Evolutionary conservation across 2,113 vertebrate genomes (phyloP), one percentile per base, ranked within the genome.

Genomic region (Balaeniceps rex): DNA sequence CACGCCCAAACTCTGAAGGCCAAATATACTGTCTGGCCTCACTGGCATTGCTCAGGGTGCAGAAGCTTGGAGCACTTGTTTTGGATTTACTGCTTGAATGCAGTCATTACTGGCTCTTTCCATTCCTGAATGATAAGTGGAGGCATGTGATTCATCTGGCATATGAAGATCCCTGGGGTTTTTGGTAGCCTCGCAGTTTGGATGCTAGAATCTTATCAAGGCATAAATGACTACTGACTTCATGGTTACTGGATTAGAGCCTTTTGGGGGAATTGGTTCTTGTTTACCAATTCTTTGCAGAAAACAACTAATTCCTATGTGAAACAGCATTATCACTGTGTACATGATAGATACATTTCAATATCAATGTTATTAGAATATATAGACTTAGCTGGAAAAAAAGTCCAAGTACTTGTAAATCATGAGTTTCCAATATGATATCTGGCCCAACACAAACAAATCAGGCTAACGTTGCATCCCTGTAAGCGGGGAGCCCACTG

Each of bases 71-170:
- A 96, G n/a, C 7, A 44, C 15, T 93, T 91, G 42, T 82, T 91
- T 84, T 84, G 61, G 52, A 90, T 79, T 96, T 95, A 83, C 36
- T 84, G 52, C 81, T 85, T 79, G 84, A 89, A 94, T 55, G 44
- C 42, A 84, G 69, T 95, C 69, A 89, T 91, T 87, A n/a, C 82
- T 88, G 83, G 49, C 44, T 90, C 65, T 87, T 96, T 91, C 81
- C 57, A 72, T 76, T 94, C 58, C 74, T 57, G 34, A 54, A 71
- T 63, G 87, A 79, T 94, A 96, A 93, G 36, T 85, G 81, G 33
- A 96, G 75, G 36, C 77, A 80, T 75, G 21, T 74, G 82, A 96
- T 83, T 95, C 74, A 79, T 95, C 58, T 91, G 90, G 89, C 90
- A 76, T 77, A 38, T 28, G 40, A 76, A 88, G 70, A 76, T 68